These are phyloP conservation scores for Alexandromys fortis DNA, from an alignment of 2,113 vertebrate species.

Conservation along the genomic window DNA sequence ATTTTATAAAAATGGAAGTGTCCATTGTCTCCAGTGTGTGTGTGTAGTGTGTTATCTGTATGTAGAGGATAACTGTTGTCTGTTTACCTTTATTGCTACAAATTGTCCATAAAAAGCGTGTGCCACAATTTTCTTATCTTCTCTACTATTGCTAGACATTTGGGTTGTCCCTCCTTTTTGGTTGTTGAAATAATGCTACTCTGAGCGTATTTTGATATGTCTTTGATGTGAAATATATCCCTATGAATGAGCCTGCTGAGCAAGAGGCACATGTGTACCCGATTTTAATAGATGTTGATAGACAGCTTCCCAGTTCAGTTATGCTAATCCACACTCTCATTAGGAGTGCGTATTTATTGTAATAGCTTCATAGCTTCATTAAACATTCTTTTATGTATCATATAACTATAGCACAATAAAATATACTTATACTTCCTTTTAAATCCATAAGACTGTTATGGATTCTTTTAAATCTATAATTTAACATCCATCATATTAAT, in stretches of 20 bases:
- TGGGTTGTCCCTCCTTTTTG: neutral
- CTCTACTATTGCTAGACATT: neutral
- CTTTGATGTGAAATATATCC: neutral
- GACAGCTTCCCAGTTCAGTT: neutral
- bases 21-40: neutral
- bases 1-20: conserved; percentile 34
- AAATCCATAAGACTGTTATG: neutral
- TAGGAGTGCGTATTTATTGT: neutral
- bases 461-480: neutral
- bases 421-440: conserved; percentile 43
- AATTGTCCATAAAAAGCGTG: neutral
- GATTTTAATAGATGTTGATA: neutral
- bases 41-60: neutral
- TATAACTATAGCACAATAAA: conserved; percentile 14
- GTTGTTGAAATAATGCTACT: conserved; percentile 19
- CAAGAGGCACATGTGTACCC: neutral
- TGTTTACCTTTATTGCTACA: neutral
- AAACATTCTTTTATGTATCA: neutral
- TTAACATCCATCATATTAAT: neutral
- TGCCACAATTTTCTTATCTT: neutral
- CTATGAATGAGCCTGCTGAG: neutral
- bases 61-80: conserved; percentile 26
- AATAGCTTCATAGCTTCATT: conserved; percentile 6
- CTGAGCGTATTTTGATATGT: neutral
- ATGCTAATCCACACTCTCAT: neutral